These are phyloP conservation scores for Apostichopus parvimensis DNA, from an alignment of 35 echinoderm and acorn worm species.

Conservation along the genomic window DNA sequence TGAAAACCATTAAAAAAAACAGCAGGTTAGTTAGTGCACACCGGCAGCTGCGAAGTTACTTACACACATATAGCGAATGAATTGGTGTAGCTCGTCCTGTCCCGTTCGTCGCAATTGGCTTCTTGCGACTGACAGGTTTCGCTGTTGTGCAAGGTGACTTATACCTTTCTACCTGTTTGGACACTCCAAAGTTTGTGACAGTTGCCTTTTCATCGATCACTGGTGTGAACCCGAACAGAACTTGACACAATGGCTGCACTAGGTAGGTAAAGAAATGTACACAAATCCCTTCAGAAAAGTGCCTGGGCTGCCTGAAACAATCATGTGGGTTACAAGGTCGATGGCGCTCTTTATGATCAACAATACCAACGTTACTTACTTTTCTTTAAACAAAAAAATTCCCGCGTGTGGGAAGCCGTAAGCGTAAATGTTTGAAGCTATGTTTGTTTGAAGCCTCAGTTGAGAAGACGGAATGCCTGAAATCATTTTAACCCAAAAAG, in stretches of 20 bases:
- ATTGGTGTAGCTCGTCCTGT: background rate
- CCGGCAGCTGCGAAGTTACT: too few species aligned
- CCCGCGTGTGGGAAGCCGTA: too few species aligned
- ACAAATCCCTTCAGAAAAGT: background rate
- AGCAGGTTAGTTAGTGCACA: too few species aligned
- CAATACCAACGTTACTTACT: too few species aligned
- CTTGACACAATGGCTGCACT: constrained; percentile 27
- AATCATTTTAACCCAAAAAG: too few species aligned
- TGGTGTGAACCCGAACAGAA: constrained; percentile 30
- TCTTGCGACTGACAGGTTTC: background rate
- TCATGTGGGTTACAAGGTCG: background rate
- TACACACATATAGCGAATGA: too few species aligned
- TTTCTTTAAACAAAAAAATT: too few species aligned
- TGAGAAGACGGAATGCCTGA: too few species aligned
- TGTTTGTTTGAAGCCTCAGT: too few species aligned
- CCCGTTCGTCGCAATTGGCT: background rate
- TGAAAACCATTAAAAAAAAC: too few species aligned
- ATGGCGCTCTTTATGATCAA: background rate
- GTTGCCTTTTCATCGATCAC: constrained; percentile 11
- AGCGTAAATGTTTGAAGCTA: too few species aligned
- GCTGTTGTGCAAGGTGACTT: background rate
- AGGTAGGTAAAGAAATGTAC: background rate
- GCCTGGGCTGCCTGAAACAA: background rate
- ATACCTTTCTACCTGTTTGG: background rate
- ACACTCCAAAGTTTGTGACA: constrained; percentile 18